Evolutionary conservation across 2,113 vertebrate genomes (phyloP).

Genomic region (Myanophis thanlyinensis): DNA sequence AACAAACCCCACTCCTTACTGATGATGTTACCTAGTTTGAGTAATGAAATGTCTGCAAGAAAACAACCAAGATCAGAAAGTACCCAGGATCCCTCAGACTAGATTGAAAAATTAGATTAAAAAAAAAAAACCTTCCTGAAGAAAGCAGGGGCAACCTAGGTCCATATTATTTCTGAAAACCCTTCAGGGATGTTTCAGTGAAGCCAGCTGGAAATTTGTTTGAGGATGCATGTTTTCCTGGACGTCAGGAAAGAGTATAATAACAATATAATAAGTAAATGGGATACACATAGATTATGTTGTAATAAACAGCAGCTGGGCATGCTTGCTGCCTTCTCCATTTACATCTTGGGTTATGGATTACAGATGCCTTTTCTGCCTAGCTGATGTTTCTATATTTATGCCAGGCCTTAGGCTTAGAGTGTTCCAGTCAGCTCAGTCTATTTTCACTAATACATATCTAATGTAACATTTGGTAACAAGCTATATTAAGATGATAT

Average conservation of each 20-base stretch:
- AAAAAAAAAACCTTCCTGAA: background rate
- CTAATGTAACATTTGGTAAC: conserved; percentile 62
- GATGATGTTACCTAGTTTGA: background rate
- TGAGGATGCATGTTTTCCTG: background rate
- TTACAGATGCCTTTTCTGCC: conserved; percentile 62
- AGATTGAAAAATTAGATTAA: background rate
- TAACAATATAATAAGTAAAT: background rate
- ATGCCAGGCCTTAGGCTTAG: conserved; percentile 64
- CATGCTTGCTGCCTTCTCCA: conserved; percentile 33
- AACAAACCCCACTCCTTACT: background rate
- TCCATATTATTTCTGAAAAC: background rate
- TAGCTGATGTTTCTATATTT: conserved; percentile 67
- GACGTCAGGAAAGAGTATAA: background rate
- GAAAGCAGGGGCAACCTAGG: background rate
- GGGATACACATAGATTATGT: background rate
- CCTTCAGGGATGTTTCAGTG: background rate
- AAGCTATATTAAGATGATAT: conserved; percentile 50
- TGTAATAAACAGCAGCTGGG: background rate
- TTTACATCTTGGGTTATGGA: conserved; percentile 45
- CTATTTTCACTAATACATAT: conserved; percentile 59
- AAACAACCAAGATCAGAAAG: background rate
- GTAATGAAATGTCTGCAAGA: background rate
- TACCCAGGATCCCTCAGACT: background rate
- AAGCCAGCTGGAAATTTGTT: background rate
- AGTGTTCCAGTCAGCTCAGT: conserved; percentile 62